Evolutionary conservation across 2,888 invertebrate species (phyloP), one percentile per base, ranked within the genome.

Genomic region (Lomographa bimaculata): DNA sequence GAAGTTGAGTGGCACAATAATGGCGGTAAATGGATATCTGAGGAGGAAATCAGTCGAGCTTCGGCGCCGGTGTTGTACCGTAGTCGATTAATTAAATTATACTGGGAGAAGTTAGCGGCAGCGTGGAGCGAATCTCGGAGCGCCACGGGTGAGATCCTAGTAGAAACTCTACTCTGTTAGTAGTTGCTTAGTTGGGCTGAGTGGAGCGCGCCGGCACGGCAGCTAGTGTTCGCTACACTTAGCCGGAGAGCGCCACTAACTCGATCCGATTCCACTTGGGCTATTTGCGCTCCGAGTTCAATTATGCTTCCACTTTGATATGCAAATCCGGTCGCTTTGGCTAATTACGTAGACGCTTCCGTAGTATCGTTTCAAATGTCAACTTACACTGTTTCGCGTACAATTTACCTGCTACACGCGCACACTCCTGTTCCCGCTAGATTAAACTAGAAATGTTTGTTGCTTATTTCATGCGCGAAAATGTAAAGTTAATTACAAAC

Each of bases 231-330:
- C 64, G 68, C 70, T 75, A 70, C 75, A 74, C 74, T 79, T 66
- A 64, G 64, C 70, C 64, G 64, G 69, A 71, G 69, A 78, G 75
- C 71, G 62, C 72, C 71, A 74, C 82, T 85, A 84, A 85, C 82
- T 83, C 78, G 71, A 84, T 83, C 79, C 71, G 77, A 81, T 82
- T 82, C 81, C 79, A 79, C 81, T 84, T 70, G 72, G 75, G 75
- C 85, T 86, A 86, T 87, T 87, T 86, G 80, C 84, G 78, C 79
- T 79, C 73, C 60, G 66, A 71, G 76, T 79, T 82, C 82, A 87
- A 86, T 85, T 87, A 85, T 82, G 74, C 78, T 61, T 75, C 76
- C 77, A 78, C 85, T 87, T 86, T 86, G 86, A 82, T 81, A 87
- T 87, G 85, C 82, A 86, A 87, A 87, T 87, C 76, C 73, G 64